A percentile compares a stretch with the other conserved stretches of the same genome.
These are phyloP conservation scores for Perca flavescens DNA, from an alignment of 2,113 vertebrate genomes.

Conservation along the genomic window DNA sequence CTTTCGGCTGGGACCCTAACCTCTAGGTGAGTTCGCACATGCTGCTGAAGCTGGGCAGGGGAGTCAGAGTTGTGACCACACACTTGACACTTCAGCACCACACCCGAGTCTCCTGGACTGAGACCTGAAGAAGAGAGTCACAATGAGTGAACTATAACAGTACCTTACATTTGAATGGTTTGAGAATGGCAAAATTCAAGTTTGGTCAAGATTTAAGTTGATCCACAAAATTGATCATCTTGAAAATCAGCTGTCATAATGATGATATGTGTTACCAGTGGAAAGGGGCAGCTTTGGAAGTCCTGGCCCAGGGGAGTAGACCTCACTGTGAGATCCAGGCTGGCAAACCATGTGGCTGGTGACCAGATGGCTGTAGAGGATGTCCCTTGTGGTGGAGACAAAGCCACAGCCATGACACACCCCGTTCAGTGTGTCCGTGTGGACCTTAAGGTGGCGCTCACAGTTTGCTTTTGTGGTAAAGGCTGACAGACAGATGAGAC, in stretches of 20 bases:
- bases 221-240: neutral
- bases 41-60: conserved; percentile 88
- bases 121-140: conserved; percentile 77
- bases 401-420: conserved; percentile 97
- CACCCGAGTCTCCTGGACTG: conserved; percentile 83
- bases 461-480: conserved; percentile 99
- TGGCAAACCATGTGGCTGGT: conserved; percentile 98
- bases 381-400: conserved; percentile 95
- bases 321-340: conserved; percentile 92
- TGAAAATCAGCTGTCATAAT: neutral
- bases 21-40: conserved; percentile 85
- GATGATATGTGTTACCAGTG: conserved; percentile 79
- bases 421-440: conserved; percentile 95
- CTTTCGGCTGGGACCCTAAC: conserved; percentile 77
- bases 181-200: neutral
- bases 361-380: conserved; percentile 97
- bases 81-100: conserved; percentile 87
- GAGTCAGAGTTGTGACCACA: conserved; percentile 88
- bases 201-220: neutral
- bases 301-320: conserved; percentile 86
- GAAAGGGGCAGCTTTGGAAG: conserved; percentile 82
- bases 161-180: neutral
- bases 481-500: conserved; percentile 96
- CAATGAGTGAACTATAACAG: neutral
- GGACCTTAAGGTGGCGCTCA: conserved; percentile 97